Conservation (phyloP, 2,113 vertebrate species). For the Rhinoptilus africanus region DNA sequence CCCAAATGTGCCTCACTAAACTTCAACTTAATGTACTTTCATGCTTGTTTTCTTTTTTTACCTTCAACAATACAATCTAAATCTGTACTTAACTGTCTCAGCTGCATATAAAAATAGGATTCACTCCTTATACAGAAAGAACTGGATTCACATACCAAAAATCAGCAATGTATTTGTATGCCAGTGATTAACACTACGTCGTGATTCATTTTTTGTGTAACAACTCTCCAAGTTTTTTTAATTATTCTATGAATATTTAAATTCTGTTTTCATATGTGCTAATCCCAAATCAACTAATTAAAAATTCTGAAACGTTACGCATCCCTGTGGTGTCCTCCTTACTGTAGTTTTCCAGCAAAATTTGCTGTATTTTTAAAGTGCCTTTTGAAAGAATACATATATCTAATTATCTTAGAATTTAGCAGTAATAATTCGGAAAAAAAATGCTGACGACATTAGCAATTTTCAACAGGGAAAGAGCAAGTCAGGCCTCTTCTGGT, state of each 20-base stretch:
- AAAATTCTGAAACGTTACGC: neutral
- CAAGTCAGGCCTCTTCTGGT: conserved; percentile 58
- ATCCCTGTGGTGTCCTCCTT: neutral
- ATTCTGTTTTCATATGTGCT: neutral
- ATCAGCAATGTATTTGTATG: neutral
- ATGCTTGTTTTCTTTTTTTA: neutral
- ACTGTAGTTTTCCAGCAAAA: neutral
- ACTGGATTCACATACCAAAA: neutral
- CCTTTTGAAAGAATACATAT: neutral
- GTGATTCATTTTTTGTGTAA: neutral
- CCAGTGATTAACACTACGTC: neutral
- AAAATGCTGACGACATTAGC: neutral
- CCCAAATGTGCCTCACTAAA: neutral
- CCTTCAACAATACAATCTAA: neutral
- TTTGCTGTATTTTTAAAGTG: neutral
- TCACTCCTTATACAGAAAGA: neutral
- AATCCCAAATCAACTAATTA: neutral
- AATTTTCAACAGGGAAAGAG: neutral
- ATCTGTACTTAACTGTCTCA: neutral
- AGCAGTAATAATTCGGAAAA: neutral
- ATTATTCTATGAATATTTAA: neutral
- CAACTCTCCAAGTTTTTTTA: neutral
- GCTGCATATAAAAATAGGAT: neutral
- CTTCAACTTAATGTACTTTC: neutral
- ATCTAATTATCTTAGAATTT: neutral